phyloP scores from a whole-genome alignment of 2,113 vertebrate species.

The Charina bottae region DNA sequence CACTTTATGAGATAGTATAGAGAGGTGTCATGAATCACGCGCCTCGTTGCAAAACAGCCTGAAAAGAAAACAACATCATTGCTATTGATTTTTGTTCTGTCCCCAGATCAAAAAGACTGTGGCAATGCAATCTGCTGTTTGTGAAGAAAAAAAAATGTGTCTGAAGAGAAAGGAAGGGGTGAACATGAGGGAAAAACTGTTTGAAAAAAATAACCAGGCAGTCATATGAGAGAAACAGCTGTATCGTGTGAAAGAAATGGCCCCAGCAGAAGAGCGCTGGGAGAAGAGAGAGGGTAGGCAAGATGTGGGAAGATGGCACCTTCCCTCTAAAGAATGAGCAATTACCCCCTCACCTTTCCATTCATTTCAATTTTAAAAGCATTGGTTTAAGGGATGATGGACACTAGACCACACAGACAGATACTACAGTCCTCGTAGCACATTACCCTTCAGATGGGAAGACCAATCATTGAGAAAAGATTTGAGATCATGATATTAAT shows the following conservation, averaged over 20 bases:
- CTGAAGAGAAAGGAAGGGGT: slow-evolving; percentile 50
- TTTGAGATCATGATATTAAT: slow-evolving; percentile 43
- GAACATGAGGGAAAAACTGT: slow-evolving; percentile 56
- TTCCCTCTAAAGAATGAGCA: slow-evolving; percentile 23
- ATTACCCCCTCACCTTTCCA: slow-evolving; percentile 35
- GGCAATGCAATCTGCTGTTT: slow-evolving; percentile 67
- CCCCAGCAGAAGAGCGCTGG: not conserved
- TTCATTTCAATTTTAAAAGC: slow-evolving; percentile 44
- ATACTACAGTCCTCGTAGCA: slow-evolving; percentile 35
- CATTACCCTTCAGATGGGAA: slow-evolving; percentile 11
- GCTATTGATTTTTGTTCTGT: slow-evolving; percentile 64
- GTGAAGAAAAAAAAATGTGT: slow-evolving; percentile 50
- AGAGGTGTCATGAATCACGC: not conserved
- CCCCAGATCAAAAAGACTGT: slow-evolving; percentile 52
- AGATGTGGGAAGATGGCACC: slow-evolving; percentile 18
- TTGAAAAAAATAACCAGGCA: slow-evolving; percentile 62
- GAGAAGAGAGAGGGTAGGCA: slow-evolving; percentile 11
- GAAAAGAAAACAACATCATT: slow-evolving; percentile 38
- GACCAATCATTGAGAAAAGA: slow-evolving; percentile 43
- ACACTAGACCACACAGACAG: slow-evolving; percentile 23
- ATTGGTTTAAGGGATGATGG: not conserved
- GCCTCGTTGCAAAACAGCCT: slow-evolving; percentile 18
- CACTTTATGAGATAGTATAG: slow-evolving; percentile 31
- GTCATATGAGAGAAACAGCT: slow-evolving; percentile 60
- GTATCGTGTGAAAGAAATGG: not conserved